phyloP scores from a whole-genome alignment of 2,797 vertebrate genomes.

The Urophycis tenuis region DNA sequence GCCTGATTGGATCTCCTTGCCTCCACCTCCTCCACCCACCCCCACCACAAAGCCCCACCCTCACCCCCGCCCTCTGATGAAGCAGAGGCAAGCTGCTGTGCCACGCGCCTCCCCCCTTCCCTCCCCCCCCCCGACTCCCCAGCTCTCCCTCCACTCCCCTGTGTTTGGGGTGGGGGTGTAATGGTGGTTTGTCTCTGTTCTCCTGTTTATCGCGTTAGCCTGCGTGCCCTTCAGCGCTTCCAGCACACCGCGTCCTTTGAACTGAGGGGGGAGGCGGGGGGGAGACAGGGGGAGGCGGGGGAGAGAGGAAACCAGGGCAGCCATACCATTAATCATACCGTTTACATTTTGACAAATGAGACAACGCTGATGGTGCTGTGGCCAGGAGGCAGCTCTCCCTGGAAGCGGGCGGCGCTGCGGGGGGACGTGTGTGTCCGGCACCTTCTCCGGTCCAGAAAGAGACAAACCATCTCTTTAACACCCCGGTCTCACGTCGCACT shows the following conservation, averaged over 20 bases:
- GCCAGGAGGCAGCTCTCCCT: neutral
- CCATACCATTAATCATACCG: conserved; percentile 54
- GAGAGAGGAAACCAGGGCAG: neutral
- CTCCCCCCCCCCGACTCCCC: neutral
- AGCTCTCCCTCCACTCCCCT: conserved; percentile 18
- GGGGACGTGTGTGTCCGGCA: neutral
- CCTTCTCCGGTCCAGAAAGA: neutral
- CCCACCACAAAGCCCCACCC: neutral
- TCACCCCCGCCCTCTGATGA: conserved; percentile 16
- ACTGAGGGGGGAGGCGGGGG: conserved; percentile 22
- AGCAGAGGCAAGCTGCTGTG: too few relatives aligned
- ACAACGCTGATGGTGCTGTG: conserved; percentile 46
- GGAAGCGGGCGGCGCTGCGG: neutral
- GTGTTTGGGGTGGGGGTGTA: conserved; percentile 20
- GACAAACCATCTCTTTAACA: neutral
- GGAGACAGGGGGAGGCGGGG: too few relatives aligned
- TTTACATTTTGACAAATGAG: conserved; percentile 51
- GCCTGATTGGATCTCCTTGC: neutral
- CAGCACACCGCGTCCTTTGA: conserved; percentile 57
- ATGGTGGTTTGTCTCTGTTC: conserved; percentile 43
- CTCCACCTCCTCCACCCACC: conserved; percentile 17
- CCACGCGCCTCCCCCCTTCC: neutral
- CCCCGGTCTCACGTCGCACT: neutral
- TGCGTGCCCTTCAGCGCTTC: conserved; percentile 54
- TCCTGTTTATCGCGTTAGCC: conserved; percentile 65